Base-by-base conservation (phyloP, 2,888 invertebrate genomes). In the Saturnia pavonia region DNA sequence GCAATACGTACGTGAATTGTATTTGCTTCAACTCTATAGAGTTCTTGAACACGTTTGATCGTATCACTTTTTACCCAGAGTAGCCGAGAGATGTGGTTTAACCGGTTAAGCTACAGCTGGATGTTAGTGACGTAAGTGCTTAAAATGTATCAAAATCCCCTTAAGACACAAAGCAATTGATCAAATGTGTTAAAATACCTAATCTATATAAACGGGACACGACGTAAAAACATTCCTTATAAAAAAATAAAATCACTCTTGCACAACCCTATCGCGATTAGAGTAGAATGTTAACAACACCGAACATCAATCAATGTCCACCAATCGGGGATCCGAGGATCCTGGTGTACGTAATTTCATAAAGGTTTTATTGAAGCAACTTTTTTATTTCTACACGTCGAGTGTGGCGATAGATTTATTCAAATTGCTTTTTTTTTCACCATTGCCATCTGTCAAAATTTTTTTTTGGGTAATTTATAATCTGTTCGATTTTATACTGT, bases 251-350 rank as follows among this genome's bases (percentile, higher is more conserved):
- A 60, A 60, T 27, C 57, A 60, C 25, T 75, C 72, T 72, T 77
- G 81, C 77, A 75, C 83, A 86, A 82, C 87, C 85, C 82, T 87
- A 88, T 87, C 88, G 78, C 79, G 85, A 86, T 88, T 82, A 79
- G 75, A 80, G 80, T 76, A 78, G 77, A 81, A 76, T 86, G 85
- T 85, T 86, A 84, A 87, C 86, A 86, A 84, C 82, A 76, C 75
- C 74, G 78, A 71, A 77, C 83, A 88, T 88, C 86, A 83, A 88
- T 88, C 88, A 87, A 86, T 77, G 87, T 87, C 87, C 74, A 69
- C 66, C 68, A 67, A n/a, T 65, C 73, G 80, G 80, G 81, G 80
- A 77, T 80, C 78, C 74, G 75, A 76, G 77, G 78, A 80, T 79
- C 80, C 76, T 78, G 75, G 25, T 60, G 57, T 27, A 27, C 81